Evolutionary conservation across 2,888 invertebrate genomes (phyloP), one percentile per base, ranked within the genome.

Genomic region (Cerceris rybyensis): DNA sequence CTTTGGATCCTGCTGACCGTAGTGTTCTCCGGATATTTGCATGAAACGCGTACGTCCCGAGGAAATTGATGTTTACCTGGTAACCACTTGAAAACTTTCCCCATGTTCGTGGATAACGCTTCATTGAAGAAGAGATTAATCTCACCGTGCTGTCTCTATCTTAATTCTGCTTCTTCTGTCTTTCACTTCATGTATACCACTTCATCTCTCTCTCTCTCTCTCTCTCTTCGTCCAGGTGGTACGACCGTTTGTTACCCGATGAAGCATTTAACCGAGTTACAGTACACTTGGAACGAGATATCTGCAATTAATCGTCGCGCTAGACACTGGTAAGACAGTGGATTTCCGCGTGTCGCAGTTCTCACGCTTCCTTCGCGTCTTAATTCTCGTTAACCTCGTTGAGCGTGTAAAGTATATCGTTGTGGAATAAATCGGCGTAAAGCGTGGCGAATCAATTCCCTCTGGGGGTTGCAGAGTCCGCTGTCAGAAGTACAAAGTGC

Each of bases 21-120:
- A 11, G 75, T 43, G 72, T 80, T 80, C 76, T 74, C 80, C 81
- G 75, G 81, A 71, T 85, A 87, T 88, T 88, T 88, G 87, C 88
- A 87, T 87, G 87, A 85, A 83, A 83, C 79, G 83, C 63, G 86
- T 76, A 73, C 75, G 71, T 72, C 69, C 75, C 54, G 64, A 52
- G 75, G 82, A 86, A 87, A 88, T 87, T 86, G 81, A 88, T 84
- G 2, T 28, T 86, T 72, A 73, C 70, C 78, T 79, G 64, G 70
- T 81, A 78, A 50, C 67, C 58, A 65, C 64, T 39, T 72, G 63
- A 79, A 79, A 70, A 28, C 28, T 28, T 28, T 28, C 4, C 72
- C 70, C 65, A n/a, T 50, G 16, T 61, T 70, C 11, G 39, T 17
- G 39, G 57, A 16, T 57, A 66, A 72, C 68, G 61, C 68, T 77